These are phyloP conservation scores for Asarcornis scutulata DNA, from an alignment of 2,113 vertebrate species.

Conservation along the genomic window DNA sequence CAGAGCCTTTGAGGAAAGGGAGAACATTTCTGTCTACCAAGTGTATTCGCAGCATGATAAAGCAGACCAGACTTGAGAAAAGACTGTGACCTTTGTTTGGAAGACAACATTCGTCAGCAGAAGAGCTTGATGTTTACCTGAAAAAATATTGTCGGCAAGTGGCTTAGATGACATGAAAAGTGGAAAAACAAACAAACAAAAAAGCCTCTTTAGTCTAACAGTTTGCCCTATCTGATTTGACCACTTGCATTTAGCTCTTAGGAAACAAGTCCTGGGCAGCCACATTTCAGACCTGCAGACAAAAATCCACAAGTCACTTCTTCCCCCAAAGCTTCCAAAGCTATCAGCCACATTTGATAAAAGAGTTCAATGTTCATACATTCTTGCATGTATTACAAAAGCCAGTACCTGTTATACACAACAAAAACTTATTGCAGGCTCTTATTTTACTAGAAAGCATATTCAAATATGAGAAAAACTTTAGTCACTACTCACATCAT, in stretches of 20 bases:
- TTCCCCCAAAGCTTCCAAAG: background rate
- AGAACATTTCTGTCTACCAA: background rate
- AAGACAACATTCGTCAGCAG: background rate
- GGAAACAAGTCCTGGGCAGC: background rate
- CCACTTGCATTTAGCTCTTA: background rate
- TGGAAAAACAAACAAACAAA: background rate
- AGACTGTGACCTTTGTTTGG: background rate
- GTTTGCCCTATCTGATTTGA: background rate
- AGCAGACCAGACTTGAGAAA: background rate
- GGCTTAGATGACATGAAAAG: background rate
- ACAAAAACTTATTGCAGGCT: background rate
- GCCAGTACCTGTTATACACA: background rate
- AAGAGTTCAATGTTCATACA: background rate
- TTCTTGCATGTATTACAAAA: background rate
- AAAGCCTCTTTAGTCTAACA: background rate
- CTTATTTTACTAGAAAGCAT: background rate
- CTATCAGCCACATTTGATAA: background rate
- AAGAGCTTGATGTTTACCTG: accelerated
- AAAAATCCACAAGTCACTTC: background rate
- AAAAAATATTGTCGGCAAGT: background rate
- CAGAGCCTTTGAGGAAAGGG: background rate
- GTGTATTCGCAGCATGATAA: background rate
- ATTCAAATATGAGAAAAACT: background rate
- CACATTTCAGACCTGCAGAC: background rate
- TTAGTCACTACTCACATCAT: background rate